Percentiles rank a stretch among this genome's conserved stretches.
phyloP scores from a whole-genome alignment of 2,797 vertebrate genomes.

The Semotilus atromaculatus region DNA sequence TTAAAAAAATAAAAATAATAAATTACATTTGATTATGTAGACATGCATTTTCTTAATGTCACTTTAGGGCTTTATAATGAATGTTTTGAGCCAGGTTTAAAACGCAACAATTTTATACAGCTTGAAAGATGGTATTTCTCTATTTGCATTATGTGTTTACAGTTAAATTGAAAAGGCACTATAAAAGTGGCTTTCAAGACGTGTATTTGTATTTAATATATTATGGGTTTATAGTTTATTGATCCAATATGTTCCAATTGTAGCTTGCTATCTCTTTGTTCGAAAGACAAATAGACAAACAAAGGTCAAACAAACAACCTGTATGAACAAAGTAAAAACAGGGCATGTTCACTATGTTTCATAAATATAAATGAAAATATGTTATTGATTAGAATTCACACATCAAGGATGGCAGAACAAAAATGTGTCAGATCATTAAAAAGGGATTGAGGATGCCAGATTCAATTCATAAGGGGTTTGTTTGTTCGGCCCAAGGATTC shows the following conservation, averaged over 20 bases:
- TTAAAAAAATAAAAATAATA: not conserved
- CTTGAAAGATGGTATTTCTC: not conserved
- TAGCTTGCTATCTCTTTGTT: not conserved
- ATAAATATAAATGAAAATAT: slow-evolving; percentile 46
- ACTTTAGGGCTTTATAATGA: not conserved
- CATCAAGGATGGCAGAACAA: slow-evolving; percentile 46
- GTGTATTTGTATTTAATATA: not conserved
- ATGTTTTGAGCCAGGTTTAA: not conserved
- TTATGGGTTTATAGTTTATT: not conserved
- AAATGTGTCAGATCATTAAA: slow-evolving; percentile 55
- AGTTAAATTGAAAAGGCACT: not conserved
- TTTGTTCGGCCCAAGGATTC: slow-evolving; percentile 51
- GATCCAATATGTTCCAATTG: not conserved
- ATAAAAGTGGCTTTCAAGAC: not conserved
- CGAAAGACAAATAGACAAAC: not conserved
- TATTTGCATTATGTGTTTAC: not conserved
- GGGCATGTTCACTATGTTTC: slow-evolving; percentile 15
- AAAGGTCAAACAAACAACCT: not conserved
- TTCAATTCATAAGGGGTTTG: slow-evolving; percentile 52
- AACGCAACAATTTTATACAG: not conserved
- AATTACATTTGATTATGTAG: not conserved
- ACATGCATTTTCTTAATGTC: not conserved
- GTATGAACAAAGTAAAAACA: not conserved
- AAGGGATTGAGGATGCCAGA: slow-evolving; percentile 44
- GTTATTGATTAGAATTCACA: slow-evolving; percentile 43